A percentile compares a stretch with the other conserved stretches of the same genome.
Conservation (phyloP, 2,113 vertebrate species). For the Lepidothrix coronata region DNA sequence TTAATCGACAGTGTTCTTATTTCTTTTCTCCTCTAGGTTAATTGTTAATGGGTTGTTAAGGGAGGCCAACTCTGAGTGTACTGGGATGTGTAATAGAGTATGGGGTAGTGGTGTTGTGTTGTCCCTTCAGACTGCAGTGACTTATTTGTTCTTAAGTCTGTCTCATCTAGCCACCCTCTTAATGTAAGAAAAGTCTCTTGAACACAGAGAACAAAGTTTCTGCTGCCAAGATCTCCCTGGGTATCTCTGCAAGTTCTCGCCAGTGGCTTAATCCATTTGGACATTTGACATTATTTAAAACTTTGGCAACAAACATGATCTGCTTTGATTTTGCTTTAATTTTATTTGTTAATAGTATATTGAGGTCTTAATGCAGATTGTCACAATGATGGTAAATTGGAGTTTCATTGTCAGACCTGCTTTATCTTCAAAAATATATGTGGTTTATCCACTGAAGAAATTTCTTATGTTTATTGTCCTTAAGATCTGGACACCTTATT, state of each 20-base stretch:
- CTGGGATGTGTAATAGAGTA: accelerated
- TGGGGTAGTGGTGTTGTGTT: background rate
- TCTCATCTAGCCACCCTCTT: background rate
- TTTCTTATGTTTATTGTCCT: background rate
- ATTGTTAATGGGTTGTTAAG: background rate
- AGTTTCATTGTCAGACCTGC: background rate
- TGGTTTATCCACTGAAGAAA: background rate
- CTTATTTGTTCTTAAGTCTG: background rate
- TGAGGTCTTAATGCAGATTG: background rate
- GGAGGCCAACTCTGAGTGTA: background rate
- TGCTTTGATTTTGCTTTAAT: background rate
- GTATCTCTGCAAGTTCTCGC: background rate
- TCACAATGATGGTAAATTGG: background rate
- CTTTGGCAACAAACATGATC: background rate
- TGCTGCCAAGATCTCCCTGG: background rate
- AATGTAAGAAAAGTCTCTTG: background rate
- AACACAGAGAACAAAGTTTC: background rate
- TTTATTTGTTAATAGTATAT: background rate
- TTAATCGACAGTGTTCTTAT: background rate
- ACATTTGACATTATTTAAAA: background rate
- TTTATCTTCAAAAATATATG: background rate
- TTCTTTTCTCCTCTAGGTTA: background rate
- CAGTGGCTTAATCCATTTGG: background rate
- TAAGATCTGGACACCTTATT: background rate
- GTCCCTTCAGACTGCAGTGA: background rate